A percentile compares a stretch with the other conserved stretches of the same genome.
These are phyloP conservation scores for Ictalurus punctatus DNA, from an alignment of 2,113 vertebrate species.

Conservation along the genomic window DNA sequence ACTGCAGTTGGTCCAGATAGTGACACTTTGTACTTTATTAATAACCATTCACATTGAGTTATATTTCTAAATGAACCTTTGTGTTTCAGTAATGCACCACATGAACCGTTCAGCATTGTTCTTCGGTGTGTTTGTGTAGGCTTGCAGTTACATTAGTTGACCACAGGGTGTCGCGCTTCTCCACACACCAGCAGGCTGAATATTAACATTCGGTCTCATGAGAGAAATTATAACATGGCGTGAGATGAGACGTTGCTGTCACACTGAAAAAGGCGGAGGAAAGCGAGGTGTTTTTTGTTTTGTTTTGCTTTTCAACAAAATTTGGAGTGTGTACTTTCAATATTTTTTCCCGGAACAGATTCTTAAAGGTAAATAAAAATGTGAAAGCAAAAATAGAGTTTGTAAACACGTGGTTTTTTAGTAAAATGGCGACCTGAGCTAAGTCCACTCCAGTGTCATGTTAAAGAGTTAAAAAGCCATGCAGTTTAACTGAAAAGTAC, in stretches of 20 bases:
- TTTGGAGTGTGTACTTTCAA: neutral
- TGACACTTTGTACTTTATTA: neutral
- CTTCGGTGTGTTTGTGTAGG: neutral
- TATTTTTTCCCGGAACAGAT: neutral
- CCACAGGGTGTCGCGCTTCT: constrained; percentile 36
- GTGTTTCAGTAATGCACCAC: neutral
- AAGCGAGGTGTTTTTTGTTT: neutral
- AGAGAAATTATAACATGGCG: constrained; percentile 1
- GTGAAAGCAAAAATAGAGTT: neutral
- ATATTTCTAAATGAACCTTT: neutral
- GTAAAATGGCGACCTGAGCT: neutral
- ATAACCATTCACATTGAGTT: neutral
- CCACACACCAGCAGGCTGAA: neutral
- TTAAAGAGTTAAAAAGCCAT: neutral
- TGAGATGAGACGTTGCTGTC: neutral
- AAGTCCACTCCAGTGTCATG: neutral
- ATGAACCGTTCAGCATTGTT: neutral
- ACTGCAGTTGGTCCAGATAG: neutral
- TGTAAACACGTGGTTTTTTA: neutral
- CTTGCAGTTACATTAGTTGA: neutral
- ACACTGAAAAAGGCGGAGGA: neutral
- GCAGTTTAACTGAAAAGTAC: neutral
- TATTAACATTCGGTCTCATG: neutral
- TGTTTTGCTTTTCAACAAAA: neutral
- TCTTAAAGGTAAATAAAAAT: neutral